A percentile compares a stretch with the other conserved stretches of the same genome.
These are phyloP conservation scores for Cygnus olor DNA, from an alignment of 2,797 vertebrate species.

Conservation along the genomic window DNA sequence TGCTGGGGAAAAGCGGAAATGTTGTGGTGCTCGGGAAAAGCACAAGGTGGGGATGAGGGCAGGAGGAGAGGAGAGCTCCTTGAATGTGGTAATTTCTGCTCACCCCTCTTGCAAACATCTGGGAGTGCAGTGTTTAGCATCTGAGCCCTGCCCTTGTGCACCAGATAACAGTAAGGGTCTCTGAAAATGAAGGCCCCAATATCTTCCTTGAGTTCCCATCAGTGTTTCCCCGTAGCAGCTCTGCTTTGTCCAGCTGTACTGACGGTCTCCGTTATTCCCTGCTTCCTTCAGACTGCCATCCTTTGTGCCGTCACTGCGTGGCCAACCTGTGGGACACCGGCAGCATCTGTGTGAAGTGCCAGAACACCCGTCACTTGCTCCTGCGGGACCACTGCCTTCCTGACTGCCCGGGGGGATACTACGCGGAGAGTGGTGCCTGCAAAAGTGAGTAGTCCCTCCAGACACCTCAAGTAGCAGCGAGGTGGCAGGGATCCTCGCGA, in stretches of 20 bases:
- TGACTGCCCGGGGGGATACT: conserved; percentile 82
- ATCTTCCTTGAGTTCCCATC: neutral
- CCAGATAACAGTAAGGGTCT: neutral
- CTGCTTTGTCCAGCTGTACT: neutral
- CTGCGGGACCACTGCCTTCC: conserved; percentile 86
- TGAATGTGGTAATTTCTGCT: fast-evolving
- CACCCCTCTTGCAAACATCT: neutral
- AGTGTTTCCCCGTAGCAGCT: fast-evolving
- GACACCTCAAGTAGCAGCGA: fast-evolving
- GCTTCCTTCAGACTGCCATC: conserved; percentile 84
- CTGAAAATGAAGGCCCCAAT: neutral
- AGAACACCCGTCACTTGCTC: conserved; percentile 76
- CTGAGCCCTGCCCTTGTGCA: neutral
- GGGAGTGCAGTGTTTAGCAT: neutral
- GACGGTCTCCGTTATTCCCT: neutral
- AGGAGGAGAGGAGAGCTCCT: neutral
- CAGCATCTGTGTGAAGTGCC: conserved; percentile 89
- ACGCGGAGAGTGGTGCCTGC: conserved; percentile 80
- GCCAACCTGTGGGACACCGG: conserved; percentile 81
- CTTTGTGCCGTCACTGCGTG: conserved; percentile 85
- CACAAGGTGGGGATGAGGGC: neutral
- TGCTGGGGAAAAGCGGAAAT: neutral
- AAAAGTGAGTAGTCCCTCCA: conserved; percentile 78
- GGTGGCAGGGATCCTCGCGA: fast-evolving
- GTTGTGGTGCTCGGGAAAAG: neutral